These are phyloP conservation scores for Nephrotoma flavescens DNA, from an alignment of 2,888 invertebrate genomes.

Conservation along the genomic window DNA sequence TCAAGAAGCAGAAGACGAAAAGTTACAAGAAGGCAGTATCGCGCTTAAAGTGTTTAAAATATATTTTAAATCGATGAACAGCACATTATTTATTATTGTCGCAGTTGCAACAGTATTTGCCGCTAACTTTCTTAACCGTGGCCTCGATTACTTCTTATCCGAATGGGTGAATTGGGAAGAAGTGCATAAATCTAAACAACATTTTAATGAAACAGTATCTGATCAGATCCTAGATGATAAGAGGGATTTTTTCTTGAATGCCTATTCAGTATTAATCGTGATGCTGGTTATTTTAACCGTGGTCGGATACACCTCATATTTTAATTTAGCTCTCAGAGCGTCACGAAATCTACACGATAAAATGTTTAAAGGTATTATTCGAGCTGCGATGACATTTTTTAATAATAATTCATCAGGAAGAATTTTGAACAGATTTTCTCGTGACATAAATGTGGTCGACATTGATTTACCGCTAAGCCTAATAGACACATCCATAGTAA, in stretches of 20 bases:
- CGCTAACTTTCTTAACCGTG: slow-evolving; percentile 27
- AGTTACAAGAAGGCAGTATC: slow-evolving; percentile 44
- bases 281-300: slow-evolving; percentile 35
- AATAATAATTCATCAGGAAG: slow-evolving; percentile 57
- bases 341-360: slow-evolving; percentile 60
- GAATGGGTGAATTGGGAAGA: slow-evolving; percentile 41
- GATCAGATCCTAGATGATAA: neutral
- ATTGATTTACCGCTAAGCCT: slow-evolving; percentile 43
- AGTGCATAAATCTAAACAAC: neutral
- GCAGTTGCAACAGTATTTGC: slow-evolving; percentile 19
- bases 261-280: slow-evolving; percentile 26
- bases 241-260: slow-evolving; percentile 9
- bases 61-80: slow-evolving; percentile 32
- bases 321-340: slow-evolving; percentile 56
- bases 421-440: slow-evolving; percentile 60
- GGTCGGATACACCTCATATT: slow-evolving; percentile 46
- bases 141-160: slow-evolving; percentile 59
- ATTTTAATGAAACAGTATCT: neutral
- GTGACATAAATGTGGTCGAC: slow-evolving; percentile 53
- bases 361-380: slow-evolving; percentile 61
- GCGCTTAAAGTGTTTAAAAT: slow-evolving; percentile 41
- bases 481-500: slow-evolving; percentile 43
- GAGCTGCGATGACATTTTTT: slow-evolving; percentile 62
- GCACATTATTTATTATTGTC: neutral
- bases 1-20: slow-evolving; percentile 36